These are phyloP conservation scores for Drosophila repleta DNA, from an alignment of 1,140 invertebrate genomes.

Conservation along the genomic window DNA sequence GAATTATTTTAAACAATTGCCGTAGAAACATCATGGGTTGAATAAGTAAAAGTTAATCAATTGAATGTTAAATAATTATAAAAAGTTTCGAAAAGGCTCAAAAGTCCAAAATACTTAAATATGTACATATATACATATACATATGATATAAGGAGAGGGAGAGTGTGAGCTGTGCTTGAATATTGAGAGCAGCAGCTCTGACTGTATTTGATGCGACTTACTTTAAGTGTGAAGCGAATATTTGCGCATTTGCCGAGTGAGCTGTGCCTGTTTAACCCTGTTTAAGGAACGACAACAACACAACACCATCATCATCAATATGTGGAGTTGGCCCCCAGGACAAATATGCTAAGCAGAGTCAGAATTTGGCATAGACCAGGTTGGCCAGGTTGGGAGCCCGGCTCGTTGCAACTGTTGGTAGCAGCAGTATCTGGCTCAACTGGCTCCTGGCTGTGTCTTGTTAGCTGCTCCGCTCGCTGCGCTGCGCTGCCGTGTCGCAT, in stretches of 20 bases:
- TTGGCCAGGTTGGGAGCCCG: not conserved
- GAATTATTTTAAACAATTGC: slow-evolving; percentile 11
- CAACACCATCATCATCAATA: slow-evolving; percentile 9
- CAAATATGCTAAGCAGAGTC: slow-evolving; percentile 54
- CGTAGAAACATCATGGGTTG: not conserved
- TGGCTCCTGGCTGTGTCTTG: slow-evolving; percentile 65
- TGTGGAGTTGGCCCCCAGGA: slow-evolving; percentile 8
- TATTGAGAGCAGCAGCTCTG: not conserved
- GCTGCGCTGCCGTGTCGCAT: slow-evolving; percentile 48
- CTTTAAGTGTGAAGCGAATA: slow-evolving; percentile 23
- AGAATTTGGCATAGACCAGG: slow-evolving; percentile 24
- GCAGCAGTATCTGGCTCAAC: slow-evolving; percentile 14
- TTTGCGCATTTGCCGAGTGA: not conserved
- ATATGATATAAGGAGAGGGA: no score
- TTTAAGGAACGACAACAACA: slow-evolving; percentile 1
- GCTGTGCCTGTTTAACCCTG: slow-evolving; percentile 7
- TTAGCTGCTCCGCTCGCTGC: no score
- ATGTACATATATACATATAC: no score
- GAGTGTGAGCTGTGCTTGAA: no score
- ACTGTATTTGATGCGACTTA: not conserved
- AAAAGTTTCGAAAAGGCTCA: no score
- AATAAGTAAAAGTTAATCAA: no score
- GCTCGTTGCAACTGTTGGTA: slow-evolving; percentile 13
- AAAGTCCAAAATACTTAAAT: no score
- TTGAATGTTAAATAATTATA: no score